Base-by-base conservation (phyloP, 2,888 invertebrate species). In the Chloromyia formosa region DNA sequence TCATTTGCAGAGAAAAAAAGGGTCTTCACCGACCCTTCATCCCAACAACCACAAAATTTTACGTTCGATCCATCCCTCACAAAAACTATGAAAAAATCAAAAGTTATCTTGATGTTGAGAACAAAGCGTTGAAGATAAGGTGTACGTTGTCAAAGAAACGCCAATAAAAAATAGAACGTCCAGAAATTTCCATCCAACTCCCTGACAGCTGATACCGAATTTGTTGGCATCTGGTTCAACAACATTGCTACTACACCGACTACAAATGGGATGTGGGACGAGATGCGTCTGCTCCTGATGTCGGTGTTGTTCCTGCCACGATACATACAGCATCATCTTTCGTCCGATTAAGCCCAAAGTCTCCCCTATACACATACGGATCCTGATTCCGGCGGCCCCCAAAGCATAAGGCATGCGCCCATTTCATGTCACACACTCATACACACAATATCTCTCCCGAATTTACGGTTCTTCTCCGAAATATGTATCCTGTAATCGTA, bases 401-500 rank as follows among this genome's bases (percentile, higher is more conserved):
- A 35, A 35, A 35, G 27, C 27, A 35, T 35, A 35, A 35, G 27
- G 27, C 27, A 35, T 35, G 27, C 27, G 27, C 27, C 27, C 27
- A 35, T 7, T 35, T 35, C 27, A 35, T 35, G 27, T 35, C 27
- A 35, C 27, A 35, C 27, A 35, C 7, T 4, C 27, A 14, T 60
- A 27, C 53, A 16, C 16, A 10, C 23, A 49, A 27, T n/a, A 45
- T 53, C 23, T 53, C 14, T n/a, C 23, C 40, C 53, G 68, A 56
- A 22, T 35, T 35, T 35, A 18, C 14, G 9, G 35, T 71, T 58
- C 71, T 69, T 54, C 71, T 58, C 71, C 56, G 42, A 71, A 56
- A 71, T 71, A 49, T 58, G 56, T 71, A 56, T 56, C 56, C 71
- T 58, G 27, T 40, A 66, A 49, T 20, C 20, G 20, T 71, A 35